Conservation (phyloP, 1,140 invertebrate species). For the Oreohelix idahoensis region DNA sequence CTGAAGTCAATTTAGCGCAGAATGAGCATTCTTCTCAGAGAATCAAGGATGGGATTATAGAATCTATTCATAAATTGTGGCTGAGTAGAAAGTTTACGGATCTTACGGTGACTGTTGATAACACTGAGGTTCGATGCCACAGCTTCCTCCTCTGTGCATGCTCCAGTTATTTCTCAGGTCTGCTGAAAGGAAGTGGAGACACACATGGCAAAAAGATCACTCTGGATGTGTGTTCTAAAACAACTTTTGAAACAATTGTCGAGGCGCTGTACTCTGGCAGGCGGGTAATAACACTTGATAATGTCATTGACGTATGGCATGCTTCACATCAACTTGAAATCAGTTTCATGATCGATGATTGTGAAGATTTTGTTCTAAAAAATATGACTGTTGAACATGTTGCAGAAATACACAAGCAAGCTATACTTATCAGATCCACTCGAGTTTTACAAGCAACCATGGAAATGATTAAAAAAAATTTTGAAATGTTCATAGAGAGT, state of each 20-base stretch:
- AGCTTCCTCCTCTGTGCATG: not conserved
- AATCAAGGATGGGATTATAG: not conserved
- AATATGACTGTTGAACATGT: not conserved
- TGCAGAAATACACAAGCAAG: not conserved
- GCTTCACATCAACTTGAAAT: constrained; percentile 19
- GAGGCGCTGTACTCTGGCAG: constrained; percentile 2
- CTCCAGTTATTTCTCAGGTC: not conserved
- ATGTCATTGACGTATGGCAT: constrained; percentile 15
- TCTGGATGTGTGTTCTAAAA: not conserved
- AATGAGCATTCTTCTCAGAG: not conserved
- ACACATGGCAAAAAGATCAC: not conserved
- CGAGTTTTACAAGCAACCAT: not conserved
- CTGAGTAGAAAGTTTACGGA: not conserved
- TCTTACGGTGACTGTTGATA: not conserved
- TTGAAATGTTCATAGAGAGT: not conserved
- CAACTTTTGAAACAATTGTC: not conserved
- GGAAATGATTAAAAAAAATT: not conserved
- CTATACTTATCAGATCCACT: not conserved
- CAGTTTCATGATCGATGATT: not conserved
- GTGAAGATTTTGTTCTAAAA: constrained; percentile 14
- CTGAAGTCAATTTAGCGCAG: not conserved
- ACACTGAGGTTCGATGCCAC: not conserved
- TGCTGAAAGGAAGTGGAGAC: not conserved
- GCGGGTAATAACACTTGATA: not conserved
- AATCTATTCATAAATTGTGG: not conserved